Base-by-base conservation (phyloP, 1,140 invertebrate genomes). In the Drosophila nigrodunni region DNA sequence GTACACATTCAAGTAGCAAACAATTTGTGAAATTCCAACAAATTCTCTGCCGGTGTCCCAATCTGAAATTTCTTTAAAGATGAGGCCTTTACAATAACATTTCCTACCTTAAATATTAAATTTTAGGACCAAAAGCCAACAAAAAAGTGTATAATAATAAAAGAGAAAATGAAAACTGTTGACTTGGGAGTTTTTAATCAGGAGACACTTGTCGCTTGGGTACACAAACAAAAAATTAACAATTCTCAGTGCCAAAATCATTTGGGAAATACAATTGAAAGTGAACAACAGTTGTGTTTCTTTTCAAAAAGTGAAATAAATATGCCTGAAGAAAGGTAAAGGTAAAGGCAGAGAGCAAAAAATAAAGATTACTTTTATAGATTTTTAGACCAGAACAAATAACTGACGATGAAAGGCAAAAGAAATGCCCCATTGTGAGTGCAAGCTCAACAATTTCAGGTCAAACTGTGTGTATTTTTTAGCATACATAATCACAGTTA, bases 241-340 rank as follows among this genome's bases (percentile, higher is more conserved):
- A 68, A 68, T 54, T 61, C 47, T 25, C 64, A 39, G 30, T 37
- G 46, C 15, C 30, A 15, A 25, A 60, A 73, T 39, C 47, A 47
- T 35, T 39, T 15, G 47, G 47, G 54, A 67, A 73, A 73, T 54
- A 18, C 35, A 58, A 41, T 13, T 58, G 43, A 49, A 67, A 41
- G 41, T 25, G 10, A 50, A 44, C 50, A 54, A 34, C n/a, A 54
- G n/a, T 49, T 37, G 7, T 57, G 35, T 18, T 59, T 18, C 35
- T 37, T 43, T 62, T 15, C 34, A 7, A n/a, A 44, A 65, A 55
- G 7, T 44, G 34, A 65, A 65, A 65, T 65, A 55, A 43, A 64
- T 52, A 13, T 37, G 15, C 37, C 7, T 37, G n/a, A 35, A 52
- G 21, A 25, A 30, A 50, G 21, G 21, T 50, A 35, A 39, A 55